A percentile compares a stretch with the other conserved stretches of the same genome.
Conservation (phyloP, 2,888 invertebrate genomes). For the Lasius fuliginosus region DNA sequence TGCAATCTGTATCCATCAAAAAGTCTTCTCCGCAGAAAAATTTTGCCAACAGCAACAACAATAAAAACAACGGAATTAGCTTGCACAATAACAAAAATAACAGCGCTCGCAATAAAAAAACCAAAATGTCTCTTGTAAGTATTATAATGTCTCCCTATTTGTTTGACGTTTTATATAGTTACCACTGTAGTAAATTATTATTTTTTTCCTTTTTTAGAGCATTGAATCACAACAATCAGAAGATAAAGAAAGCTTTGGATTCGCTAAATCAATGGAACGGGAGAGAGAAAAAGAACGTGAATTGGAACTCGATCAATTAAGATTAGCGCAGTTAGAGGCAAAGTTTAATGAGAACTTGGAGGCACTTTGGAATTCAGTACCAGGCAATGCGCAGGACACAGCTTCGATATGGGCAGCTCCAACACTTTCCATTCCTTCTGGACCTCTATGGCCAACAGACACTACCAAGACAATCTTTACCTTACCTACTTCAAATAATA, state of each 20-base stretch:
- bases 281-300: slow-evolving; percentile 81
- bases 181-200: neutral
- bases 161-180: neutral
- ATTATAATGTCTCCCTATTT: neutral
- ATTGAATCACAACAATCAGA: slow-evolving; percentile 78
- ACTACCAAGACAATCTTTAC: slow-evolving; percentile 79
- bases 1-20: slow-evolving; percentile 86
- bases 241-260: slow-evolving; percentile 83
- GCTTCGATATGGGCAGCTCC: slow-evolving; percentile 86
- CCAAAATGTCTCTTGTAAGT: slow-evolving; percentile 83
- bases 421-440: slow-evolving; percentile 84
- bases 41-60: slow-evolving; percentile 79
- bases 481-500: slow-evolving; percentile 78
- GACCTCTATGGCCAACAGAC: slow-evolving; percentile 84
- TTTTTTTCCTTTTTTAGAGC: slow-evolving; percentile 66
- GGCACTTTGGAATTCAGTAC: slow-evolving; percentile 89
- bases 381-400: slow-evolving; percentile 86
- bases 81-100: slow-evolving; percentile 78
- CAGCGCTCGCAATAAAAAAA: slow-evolving; percentile 81
- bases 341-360: slow-evolving; percentile 90
- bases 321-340: slow-evolving; percentile 89
- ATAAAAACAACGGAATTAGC: slow-evolving; percentile 76
- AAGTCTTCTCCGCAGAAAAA: slow-evolving; percentile 82
- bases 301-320: slow-evolving; percentile 86
- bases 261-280: slow-evolving; percentile 84